Evolutionary conservation across 1,140 invertebrate genomes (phyloP).

Genomic region (Homarus americanus): DNA sequence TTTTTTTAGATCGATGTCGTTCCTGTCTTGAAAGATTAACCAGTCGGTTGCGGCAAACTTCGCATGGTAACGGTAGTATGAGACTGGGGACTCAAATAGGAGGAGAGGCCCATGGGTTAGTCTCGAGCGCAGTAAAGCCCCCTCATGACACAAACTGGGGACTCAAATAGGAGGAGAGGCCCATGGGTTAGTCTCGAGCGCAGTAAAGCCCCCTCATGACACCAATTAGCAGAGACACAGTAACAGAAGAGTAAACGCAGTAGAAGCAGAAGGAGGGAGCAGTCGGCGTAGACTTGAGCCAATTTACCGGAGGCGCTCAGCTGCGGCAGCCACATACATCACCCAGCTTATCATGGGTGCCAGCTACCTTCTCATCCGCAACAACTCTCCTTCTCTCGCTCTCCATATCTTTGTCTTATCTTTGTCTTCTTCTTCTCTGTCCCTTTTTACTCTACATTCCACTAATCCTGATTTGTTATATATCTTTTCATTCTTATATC

Average conservation of each 20-base stretch:
- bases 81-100: neutral
- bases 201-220: neutral
- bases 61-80: neutral
- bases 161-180: constrained; percentile 4
- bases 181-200: neutral
- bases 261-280: constrained; percentile 18
- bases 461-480: neutral
- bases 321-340: constrained; percentile 54
- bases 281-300: constrained; percentile 29
- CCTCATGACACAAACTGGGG: neutral
- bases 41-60: neutral
- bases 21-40: too few relatives aligned
- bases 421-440: neutral
- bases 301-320: constrained; percentile 58
- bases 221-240: constrained; percentile 10
- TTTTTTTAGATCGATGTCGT: too few relatives aligned
- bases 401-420: neutral
- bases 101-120: neutral
- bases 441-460: neutral
- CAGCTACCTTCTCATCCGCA: constrained; percentile 42
- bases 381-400: constrained; percentile 21
- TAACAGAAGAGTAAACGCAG: neutral
- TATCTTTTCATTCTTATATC: too few relatives aligned
- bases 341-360: constrained; percentile 63
- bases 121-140: neutral